Percentiles rank a stretch among this genome's conserved stretches.
Conservation (phyloP, 2,797 vertebrate genomes). For the Cygnus olor region DNA sequence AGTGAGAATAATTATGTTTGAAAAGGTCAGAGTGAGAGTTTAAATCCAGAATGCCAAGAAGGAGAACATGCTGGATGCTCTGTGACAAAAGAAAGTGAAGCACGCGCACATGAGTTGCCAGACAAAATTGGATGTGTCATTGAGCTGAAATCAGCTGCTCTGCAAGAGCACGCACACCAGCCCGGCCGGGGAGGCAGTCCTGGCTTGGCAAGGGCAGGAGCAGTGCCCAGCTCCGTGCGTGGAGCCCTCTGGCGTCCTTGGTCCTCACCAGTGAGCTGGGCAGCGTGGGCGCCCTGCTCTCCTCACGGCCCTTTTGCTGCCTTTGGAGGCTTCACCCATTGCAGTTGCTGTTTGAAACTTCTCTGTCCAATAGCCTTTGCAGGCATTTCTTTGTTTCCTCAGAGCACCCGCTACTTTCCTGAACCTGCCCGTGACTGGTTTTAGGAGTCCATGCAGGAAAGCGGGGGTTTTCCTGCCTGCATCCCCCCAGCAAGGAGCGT, state of each 20-base stretch:
- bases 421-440: too few relatives aligned
- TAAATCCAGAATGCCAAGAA: neutral
- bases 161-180: neutral
- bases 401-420: neutral
- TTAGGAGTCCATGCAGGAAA: too few relatives aligned
- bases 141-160: neutral
- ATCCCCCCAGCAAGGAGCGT: accelerated
- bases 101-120: accelerated
- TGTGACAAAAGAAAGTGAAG: neutral
- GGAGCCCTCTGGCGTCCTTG: accelerated
- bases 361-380: too few relatives aligned
- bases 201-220: neutral
- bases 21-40: neutral
- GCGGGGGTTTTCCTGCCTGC: accelerated
- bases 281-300: accelerated
- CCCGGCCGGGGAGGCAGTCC: neutral
- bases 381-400: neutral
- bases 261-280: neutral
- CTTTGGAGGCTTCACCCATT: neutral
- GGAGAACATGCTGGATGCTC: accelerated
- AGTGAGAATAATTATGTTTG: constrained; percentile 23
- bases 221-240: too few relatives aligned
- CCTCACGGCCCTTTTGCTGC: accelerated
- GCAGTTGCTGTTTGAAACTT: too few relatives aligned
- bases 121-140: neutral